These are phyloP conservation scores for Varecia variegata DNA, from an alignment of 2,797 vertebrate species.

Conservation along the genomic window DNA sequence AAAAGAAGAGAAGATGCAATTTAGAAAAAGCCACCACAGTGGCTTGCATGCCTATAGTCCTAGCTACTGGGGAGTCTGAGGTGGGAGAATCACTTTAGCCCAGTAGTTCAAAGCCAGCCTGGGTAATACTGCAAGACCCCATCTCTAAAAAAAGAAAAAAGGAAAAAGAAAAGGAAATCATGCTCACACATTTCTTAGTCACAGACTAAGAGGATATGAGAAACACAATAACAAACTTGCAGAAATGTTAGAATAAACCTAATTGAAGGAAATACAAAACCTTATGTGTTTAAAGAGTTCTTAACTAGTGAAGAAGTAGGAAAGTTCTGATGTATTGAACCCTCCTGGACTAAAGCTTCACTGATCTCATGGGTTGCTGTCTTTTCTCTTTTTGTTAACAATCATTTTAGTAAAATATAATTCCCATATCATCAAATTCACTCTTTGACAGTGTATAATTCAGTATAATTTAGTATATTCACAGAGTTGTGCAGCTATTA, in stretches of 20 bases:
- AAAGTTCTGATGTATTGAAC: neutral
- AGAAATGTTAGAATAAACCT: neutral
- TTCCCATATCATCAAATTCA: neutral
- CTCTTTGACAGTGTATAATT: neutral
- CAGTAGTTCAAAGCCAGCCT: neutral
- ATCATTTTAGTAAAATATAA: neutral
- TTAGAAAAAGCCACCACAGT: neutral
- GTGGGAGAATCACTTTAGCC: neutral
- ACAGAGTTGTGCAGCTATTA: neutral
- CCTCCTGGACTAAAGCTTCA: neutral
- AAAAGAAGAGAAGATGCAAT: neutral
- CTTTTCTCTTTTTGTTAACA: neutral
- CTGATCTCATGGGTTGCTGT: neutral
- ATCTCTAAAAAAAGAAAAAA: neutral
- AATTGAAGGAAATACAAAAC: neutral
- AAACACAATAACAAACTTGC: neutral
- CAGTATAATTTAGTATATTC: neutral
- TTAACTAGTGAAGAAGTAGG: neutral
- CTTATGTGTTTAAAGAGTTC: neutral
- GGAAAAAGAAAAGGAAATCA: neutral
- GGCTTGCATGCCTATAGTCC: neutral
- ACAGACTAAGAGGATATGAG: neutral
- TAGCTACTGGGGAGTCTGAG: neutral
- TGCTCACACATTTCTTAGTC: neutral
- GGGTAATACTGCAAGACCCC: neutral